Percentiles rank a stretch among this genome's conserved stretches.
Evolutionary conservation across 2,113 vertebrate genomes (phyloP).

Genomic region (Grus americana): DNA sequence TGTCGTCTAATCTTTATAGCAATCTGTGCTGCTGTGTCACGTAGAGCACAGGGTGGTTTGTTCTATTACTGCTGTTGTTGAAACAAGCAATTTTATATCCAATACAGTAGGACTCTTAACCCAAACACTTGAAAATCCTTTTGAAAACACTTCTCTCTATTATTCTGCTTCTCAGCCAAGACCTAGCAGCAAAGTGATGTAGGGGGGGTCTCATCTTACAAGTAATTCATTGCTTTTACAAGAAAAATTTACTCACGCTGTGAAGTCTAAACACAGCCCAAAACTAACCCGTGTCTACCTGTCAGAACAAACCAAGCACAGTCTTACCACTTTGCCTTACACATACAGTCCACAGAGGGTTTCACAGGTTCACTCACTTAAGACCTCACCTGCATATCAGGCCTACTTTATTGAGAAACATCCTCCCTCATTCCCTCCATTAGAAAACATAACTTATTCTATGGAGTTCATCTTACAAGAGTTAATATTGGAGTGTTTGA

Average conservation of each 20-base stretch:
- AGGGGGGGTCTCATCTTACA: background rate
- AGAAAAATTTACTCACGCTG: background rate
- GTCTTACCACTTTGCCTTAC: background rate
- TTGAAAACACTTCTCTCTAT: slow-evolving; percentile 24
- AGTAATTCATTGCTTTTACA: background rate
- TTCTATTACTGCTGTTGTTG: slow-evolving; percentile 10
- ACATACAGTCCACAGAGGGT: background rate
- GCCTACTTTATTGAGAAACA: background rate
- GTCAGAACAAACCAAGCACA: background rate
- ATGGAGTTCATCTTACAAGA: background rate
- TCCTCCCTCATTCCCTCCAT: background rate
- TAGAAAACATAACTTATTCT: background rate
- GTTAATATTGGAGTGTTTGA: background rate
- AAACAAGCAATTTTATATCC: slow-evolving; percentile 43
- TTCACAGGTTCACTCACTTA: background rate
- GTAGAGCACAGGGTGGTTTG: background rate
- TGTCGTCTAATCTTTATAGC: background rate
- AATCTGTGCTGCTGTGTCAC: background rate
- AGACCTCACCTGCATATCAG: background rate
- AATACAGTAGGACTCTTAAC: slow-evolving; percentile 25
- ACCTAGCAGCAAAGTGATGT: background rate
- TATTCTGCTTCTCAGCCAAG: slow-evolving; percentile 16
- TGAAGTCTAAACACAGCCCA: background rate
- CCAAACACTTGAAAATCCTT: slow-evolving; percentile 47
- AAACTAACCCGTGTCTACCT: background rate